Evolutionary conservation across 2,888 invertebrate species (phyloP).

Genomic region (Podabrus alpinus): DNA sequence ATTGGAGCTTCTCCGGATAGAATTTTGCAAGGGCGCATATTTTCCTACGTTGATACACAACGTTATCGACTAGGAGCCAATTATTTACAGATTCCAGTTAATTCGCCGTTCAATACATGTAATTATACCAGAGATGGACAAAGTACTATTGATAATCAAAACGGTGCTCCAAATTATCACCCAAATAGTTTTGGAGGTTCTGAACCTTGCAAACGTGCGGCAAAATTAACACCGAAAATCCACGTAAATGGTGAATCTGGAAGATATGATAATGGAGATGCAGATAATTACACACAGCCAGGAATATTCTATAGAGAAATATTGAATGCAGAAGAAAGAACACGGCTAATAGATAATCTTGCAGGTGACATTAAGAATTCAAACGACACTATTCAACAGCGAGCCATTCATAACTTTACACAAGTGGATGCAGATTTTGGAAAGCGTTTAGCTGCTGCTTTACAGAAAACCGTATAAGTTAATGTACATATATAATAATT

Average conservation of each 20-base stretch:
- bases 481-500: neutral
- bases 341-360: conserved; percentile 78
- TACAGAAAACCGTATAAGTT: conserved; percentile 24
- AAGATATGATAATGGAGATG: conserved; percentile 79
- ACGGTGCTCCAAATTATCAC: conserved; percentile 93
- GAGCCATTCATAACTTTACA: conserved; percentile 80
- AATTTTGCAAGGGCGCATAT: conserved; percentile 87
- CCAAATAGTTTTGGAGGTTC: conserved; percentile 96
- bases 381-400: conserved; percentile 81
- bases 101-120: conserved; percentile 79
- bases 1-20: conserved; percentile 93
- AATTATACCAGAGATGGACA: conserved; percentile 92
- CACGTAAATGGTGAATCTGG: conserved; percentile 73
- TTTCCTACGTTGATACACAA: conserved; percentile 91
- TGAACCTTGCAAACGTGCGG: conserved; percentile 68
- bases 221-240: conserved; percentile 63
- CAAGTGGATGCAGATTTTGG: conserved; percentile 83
- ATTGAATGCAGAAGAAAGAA: conserved; percentile 72
- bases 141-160: conserved; percentile 78
- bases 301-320: conserved; percentile 79
- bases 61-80: conserved; percentile 89
- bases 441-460: conserved; percentile 64
- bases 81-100: conserved; percentile 89
- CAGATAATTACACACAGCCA: conserved; percentile 90
- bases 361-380: conserved; percentile 77